Evolutionary conservation across 1,140 invertebrate species (phyloP).

Genomic region (Glomeris maerens): DNA sequence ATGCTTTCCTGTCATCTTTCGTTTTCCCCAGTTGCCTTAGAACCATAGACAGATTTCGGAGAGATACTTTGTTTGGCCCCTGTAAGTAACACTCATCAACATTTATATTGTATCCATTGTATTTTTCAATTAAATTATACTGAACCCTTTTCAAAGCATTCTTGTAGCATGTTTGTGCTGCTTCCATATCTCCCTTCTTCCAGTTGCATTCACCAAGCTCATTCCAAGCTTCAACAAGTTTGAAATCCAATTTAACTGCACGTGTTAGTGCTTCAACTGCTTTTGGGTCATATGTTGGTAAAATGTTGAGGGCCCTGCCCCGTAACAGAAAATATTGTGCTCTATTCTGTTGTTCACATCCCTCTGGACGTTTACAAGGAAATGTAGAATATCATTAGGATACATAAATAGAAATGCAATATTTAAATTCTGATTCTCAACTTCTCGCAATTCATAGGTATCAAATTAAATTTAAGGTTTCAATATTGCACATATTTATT

Average conservation of each 20-base stretch:
- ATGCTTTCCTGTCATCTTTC: conserved; percentile 41
- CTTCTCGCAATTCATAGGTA: too few relatives aligned
- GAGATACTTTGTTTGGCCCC: conserved; percentile 60
- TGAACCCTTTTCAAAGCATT: conserved; percentile 67
- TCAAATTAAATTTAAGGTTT: too few relatives aligned
- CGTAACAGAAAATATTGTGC: conserved; percentile 57
- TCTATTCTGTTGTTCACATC: conserved; percentile 24
- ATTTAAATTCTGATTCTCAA: too few relatives aligned
- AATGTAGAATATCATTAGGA: too few relatives aligned
- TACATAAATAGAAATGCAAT: too few relatives aligned
- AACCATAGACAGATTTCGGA: conserved; percentile 71
- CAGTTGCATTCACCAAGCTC: conserved; percentile 78
- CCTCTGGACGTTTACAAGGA: conserved; percentile 24
- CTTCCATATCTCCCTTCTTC: conserved; percentile 65
- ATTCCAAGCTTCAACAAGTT: conserved; percentile 71
- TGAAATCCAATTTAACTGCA: conserved; percentile 70
- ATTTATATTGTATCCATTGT: too few relatives aligned
- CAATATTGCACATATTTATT: too few relatives aligned
- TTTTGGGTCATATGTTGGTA: conserved; percentile 46
- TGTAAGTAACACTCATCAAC: too few relatives aligned
- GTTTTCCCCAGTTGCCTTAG: conserved; percentile 47
- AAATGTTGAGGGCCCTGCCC: conserved; percentile 60
- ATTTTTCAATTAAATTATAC: too few relatives aligned
- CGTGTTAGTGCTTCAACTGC: conserved; percentile 60
- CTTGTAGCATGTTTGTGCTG: conserved; percentile 71